phyloP scores from a whole-genome alignment of 2,888 invertebrate genomes.

The Drosophila kokeensis region DNA sequence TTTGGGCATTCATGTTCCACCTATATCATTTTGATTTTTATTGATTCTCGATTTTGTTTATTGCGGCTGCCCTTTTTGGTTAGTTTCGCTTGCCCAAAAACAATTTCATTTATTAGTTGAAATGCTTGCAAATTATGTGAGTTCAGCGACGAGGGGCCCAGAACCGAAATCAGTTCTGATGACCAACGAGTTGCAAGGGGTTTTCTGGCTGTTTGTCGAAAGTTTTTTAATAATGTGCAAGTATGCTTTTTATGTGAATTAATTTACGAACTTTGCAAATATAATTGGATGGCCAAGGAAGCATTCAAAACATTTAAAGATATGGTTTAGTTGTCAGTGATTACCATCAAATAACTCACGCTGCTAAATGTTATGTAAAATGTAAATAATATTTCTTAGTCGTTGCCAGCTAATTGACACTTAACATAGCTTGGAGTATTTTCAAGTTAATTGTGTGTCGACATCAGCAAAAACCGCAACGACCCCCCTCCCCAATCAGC shows the following conservation, averaged over 20 bases:
- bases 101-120: slow-evolving; percentile 57
- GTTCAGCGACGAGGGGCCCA: slow-evolving; percentile 55
- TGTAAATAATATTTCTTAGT: slow-evolving; percentile 62
- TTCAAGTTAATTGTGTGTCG: slow-evolving; percentile 79
- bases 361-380: slow-evolving; percentile 30
- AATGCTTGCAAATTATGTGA: slow-evolving; percentile 73
- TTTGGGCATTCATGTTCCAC: slow-evolving; percentile 77
- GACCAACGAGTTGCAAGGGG: slow-evolving; percentile 43
- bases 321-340: slow-evolving; percentile 6
- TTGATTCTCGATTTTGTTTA: slow-evolving; percentile 73
- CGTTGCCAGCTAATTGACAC: slow-evolving; percentile 76
- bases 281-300: neutral
- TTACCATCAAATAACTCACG: slow-evolving; percentile 6
- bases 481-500: neutral
- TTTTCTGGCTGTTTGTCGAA: slow-evolving; percentile 30
- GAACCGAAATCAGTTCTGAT: slow-evolving; percentile 25
- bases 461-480: slow-evolving; percentile 56
- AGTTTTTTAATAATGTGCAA: slow-evolving; percentile 60
- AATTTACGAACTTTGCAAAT: slow-evolving; percentile 11
- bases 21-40: slow-evolving; percentile 64
- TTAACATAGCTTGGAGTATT: slow-evolving; percentile 78
- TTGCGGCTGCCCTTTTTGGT: slow-evolving; percentile 72
- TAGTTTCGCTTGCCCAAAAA: slow-evolving; percentile 46
- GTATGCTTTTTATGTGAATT: slow-evolving; percentile 17
- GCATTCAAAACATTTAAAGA: neutral